Percentiles rank a stretch among this genome's conserved stretches.
phyloP scores from a whole-genome alignment of 2,888 invertebrate genomes.

The Sinotaia quadrata region DNA sequence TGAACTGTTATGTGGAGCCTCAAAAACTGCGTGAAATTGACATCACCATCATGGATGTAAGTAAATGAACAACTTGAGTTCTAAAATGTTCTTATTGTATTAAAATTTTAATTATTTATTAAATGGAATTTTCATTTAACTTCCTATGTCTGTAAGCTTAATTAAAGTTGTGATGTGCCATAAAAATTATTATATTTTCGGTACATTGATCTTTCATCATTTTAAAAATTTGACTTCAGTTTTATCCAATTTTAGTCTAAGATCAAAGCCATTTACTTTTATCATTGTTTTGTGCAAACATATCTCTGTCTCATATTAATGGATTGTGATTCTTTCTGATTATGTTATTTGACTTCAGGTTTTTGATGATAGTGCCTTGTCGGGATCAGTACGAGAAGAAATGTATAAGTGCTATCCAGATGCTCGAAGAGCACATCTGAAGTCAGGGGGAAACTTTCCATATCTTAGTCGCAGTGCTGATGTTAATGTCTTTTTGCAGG shows the following conservation, averaged over 20 bases:
- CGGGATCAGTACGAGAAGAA: conserved; percentile 83
- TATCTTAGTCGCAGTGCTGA: conserved; percentile 90
- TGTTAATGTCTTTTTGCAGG: conserved; percentile 90
- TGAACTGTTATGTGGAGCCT: conserved; percentile 84
- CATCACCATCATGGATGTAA: conserved; percentile 87
- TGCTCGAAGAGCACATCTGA: conserved; percentile 88
- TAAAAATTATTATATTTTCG: no score
- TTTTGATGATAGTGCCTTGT: conserved; percentile 89
- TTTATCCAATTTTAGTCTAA: no score
- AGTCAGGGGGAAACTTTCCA: conserved; percentile 91
- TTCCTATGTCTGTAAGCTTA: no score
- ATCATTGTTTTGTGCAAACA: no score
- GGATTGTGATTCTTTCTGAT: not conserved
- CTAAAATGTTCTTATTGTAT: not conserved
- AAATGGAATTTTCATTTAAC: no score
- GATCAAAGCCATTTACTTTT: no score
- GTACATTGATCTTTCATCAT: no score
- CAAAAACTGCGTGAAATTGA: conserved; percentile 79
- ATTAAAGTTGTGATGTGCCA: no score
- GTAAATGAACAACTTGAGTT: conserved; percentile 37
- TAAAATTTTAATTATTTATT: not conserved
- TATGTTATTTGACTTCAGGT: conserved; percentile 71
- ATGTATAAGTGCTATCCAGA: conserved; percentile 88
- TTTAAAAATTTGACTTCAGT: no score
- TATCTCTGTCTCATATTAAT: no score